phyloP scores from a whole-genome alignment of 2,113 vertebrate genomes.

The Axis porcinus region DNA sequence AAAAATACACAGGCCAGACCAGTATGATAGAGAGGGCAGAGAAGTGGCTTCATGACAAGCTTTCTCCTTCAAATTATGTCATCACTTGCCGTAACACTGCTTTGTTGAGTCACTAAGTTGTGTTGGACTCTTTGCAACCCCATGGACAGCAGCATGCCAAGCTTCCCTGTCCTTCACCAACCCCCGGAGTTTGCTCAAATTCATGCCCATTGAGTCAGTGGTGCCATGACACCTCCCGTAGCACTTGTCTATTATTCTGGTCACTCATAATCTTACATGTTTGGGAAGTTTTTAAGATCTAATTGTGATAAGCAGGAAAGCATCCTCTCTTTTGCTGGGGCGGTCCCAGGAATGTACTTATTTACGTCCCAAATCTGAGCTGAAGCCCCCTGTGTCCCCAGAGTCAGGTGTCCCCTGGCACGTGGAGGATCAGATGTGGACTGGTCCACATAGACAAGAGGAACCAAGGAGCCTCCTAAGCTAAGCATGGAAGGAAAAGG shows the following conservation, averaged over 20 bases:
- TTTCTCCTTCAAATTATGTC: background rate
- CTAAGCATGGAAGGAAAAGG: background rate
- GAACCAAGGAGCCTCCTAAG: background rate
- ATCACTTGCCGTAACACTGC: background rate
- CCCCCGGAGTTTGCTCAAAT: background rate
- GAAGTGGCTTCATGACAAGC: background rate
- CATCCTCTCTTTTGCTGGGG: background rate
- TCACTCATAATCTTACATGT: background rate
- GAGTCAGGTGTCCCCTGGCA: no score
- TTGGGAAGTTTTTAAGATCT: background rate
- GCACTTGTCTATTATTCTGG: background rate
- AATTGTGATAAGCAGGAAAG: background rate
- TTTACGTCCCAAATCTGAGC: background rate
- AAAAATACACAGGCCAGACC: constrained; percentile 6
- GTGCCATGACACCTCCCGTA: background rate
- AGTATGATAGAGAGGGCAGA: background rate
- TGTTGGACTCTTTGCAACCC: background rate
- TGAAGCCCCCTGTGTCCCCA: background rate
- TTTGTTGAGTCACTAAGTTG: background rate
- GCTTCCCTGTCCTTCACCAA: background rate
- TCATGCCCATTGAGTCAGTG: background rate
- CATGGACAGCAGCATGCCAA: background rate
- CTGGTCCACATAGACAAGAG: background rate
- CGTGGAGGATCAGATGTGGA: background rate
- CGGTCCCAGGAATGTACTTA: background rate